Evolutionary conservation across 1,140 invertebrate species (phyloP), one percentile per base, ranked within the genome.

Genomic region (Drosophila bipectinata): DNA sequence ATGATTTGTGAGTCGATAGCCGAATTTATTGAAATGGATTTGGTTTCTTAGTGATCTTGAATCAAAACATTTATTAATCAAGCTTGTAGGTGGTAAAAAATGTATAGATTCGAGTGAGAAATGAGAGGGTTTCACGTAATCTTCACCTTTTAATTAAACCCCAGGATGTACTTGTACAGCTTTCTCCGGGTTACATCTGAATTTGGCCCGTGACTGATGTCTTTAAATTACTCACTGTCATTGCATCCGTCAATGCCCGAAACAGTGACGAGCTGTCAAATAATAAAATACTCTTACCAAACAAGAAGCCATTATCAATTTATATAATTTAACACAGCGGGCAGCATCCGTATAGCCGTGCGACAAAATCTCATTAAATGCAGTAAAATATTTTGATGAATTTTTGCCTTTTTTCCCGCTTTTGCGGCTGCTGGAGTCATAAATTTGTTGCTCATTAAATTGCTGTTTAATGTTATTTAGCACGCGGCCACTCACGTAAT

Each of bases 401-500:
- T 69, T 72, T 71, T 52, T 12, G 48, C 7, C 68, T 69, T 69
- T 69, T 49, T 49, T 24, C 34, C 34, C 10, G 26, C 4, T 34
- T 24, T 18, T 47, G 18, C 0, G 9, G 44, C 53, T 14, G 64
- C 18, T 49, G 41, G 39, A 62, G 79, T 82, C 79, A 83, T 85
- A 80, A 69, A 77, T 85, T 76, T 72, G 56, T 44, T 59, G 64
- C 60, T 63, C 77, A 81, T 81, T 81, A 81, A 76, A 81, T 76
- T 62, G 52, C 28, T 69, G 44, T 59, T 77, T 79, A 83, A 83
- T 79, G 68, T 77, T 64, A 66, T 72, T 79, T 74, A 63, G 60
- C 78, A 87, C 69, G 57, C 76, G 48, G 66, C 62, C 55, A 63
- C 47, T 85, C 82, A 87, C 82, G 74, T 87, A 85, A 87, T 78